Conservation (phyloP, 2,113 vertebrate genomes). For the Macrotus californicus region DNA sequence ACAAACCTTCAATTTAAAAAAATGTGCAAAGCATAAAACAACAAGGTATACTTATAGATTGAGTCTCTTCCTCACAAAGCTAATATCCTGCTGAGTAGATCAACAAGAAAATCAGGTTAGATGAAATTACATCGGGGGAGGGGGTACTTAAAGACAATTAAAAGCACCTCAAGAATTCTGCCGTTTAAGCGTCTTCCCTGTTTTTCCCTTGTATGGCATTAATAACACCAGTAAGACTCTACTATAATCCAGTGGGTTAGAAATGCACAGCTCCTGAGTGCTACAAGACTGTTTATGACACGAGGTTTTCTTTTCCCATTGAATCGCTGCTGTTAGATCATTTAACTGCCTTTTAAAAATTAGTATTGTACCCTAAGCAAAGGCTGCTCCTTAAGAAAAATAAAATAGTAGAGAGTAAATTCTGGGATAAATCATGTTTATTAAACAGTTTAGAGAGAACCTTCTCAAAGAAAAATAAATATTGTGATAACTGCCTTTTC, state of each 20-base stretch:
- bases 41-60: neutral
- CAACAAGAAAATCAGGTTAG: neutral
- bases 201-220: neutral
- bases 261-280: neutral
- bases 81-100: neutral
- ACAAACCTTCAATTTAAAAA: neutral
- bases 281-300: neutral
- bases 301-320: constrained; percentile 9
- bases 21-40: neutral
- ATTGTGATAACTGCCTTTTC: neutral
- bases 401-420: constrained; percentile 12
- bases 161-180: neutral
- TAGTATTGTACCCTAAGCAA: neutral
- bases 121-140: neutral
- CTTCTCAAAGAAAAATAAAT: constrained; percentile 34
- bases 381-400: neutral
- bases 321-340: neutral
- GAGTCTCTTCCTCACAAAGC: neutral
- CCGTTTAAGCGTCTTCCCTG: neutral
- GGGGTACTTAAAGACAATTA: neutral
- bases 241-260: neutral
- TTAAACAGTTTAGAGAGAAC: neutral
- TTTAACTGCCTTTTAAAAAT: neutral
- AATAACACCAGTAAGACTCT: neutral
- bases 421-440: neutral